Base-by-base conservation (phyloP, 2,797 vertebrate genomes). In the Manis pentadactyla region DNA sequence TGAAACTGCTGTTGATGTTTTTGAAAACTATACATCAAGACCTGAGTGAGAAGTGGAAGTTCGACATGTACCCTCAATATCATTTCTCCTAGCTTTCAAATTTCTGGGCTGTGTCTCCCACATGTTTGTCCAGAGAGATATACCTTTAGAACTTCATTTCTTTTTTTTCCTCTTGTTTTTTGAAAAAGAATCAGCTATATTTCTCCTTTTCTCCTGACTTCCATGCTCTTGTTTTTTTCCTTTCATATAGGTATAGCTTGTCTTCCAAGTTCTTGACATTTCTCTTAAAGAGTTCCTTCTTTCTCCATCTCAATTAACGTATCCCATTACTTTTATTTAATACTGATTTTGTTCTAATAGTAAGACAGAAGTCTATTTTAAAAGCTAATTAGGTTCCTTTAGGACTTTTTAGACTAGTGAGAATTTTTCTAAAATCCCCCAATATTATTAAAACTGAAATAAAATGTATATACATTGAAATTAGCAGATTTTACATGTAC, bases 331-430 rank as follows among this genome's bases (percentile, higher is more conserved):
- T 71, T 91, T 95, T 55, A 51, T 77, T 83, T 87, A 7, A 78
- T 53, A 66, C 39, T 89, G 9, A 82, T 89, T 95, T 95, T 64
- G 19, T 64, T 83, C 37, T 37, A 94, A 57, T 61, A 86, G 63
- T 73, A 82, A 89, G 29, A 61, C 34, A n/a, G n/a, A 78, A 83
- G 6, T 15, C 17, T 63, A 95, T 68, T 88, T 77, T 19, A 64
- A 66, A 51, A 82, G 39, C 46, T 64, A 69, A 89, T 64, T 66
- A 64, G 39, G 1, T 85, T 81, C 5, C 18, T 77, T 91, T 71
- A 42, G 29, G 34, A 17, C 37, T 49, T 84, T 84, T 81, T 63
- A 29, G 61, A 77, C n/a, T 69, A 75, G 64, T 92, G 31, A 34
- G 7, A 75, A 69, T 88, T 92, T 88, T 69, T 93, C 9, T 17